Percentiles rank a stretch among this genome's conserved stretches.
Conservation (phyloP, 2,888 invertebrate genomes). For the Nebria brevicollis region DNA sequence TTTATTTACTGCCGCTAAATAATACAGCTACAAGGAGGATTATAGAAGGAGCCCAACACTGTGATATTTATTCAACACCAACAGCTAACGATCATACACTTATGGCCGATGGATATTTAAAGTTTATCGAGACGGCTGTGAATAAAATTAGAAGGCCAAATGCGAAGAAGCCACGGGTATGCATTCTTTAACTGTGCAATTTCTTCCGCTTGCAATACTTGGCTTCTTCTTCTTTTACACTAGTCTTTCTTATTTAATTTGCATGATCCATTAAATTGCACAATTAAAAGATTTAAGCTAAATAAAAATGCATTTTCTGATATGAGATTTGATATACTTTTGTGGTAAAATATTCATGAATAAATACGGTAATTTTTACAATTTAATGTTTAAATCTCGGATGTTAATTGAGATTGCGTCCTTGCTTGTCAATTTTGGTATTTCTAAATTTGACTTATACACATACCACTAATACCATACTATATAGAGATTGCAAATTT, state of each 20-base stretch:
- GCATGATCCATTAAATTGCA: not conserved
- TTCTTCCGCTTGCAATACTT: slow-evolving; percentile 15
- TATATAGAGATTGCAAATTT: too few relatives aligned
- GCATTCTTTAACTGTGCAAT: slow-evolving; percentile 52
- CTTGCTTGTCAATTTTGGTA: too few relatives aligned
- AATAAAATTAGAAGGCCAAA: slow-evolving; percentile 87
- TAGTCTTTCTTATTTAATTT: slow-evolving; percentile 52
- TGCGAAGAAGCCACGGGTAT: slow-evolving; percentile 80
- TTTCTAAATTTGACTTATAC: too few relatives aligned
- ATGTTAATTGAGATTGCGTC: too few relatives aligned
- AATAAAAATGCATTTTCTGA: not conserved
- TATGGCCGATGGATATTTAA: slow-evolving; percentile 77
- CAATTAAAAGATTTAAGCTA: not conserved
- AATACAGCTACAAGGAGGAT: slow-evolving; percentile 83
- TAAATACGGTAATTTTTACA: too few relatives aligned
- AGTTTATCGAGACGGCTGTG: slow-evolving; percentile 85
- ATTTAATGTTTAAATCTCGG: too few relatives aligned
- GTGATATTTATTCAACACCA: slow-evolving; percentile 84
- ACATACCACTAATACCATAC: too few relatives aligned
- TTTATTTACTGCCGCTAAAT: slow-evolving; percentile 85
- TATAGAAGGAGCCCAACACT: slow-evolving; percentile 77
- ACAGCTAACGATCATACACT: slow-evolving; percentile 70
- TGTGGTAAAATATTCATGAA: not conserved
- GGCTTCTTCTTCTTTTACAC: slow-evolving; percentile 37
- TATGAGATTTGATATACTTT: slow-evolving; percentile 23